A percentile compares a stretch with the other conserved stretches of the same genome.
Conservation (phyloP, 2,113 vertebrate species). For the Ailuropoda melanoleuca region DNA sequence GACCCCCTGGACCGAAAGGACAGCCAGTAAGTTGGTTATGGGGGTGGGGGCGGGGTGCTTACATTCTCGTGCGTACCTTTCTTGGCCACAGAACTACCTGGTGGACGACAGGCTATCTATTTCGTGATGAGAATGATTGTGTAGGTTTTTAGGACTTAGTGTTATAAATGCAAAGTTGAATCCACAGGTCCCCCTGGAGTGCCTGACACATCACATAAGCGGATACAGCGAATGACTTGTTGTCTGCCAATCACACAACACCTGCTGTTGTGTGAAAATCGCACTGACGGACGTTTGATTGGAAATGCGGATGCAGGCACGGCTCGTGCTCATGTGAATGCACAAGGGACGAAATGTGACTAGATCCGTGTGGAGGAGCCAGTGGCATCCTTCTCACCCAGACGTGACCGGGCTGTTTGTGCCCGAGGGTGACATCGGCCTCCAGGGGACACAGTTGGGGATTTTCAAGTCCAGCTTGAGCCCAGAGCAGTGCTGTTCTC, state of each 20-base stretch:
- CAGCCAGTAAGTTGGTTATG: conserved; percentile 85
- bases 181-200: background rate
- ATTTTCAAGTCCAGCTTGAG: background rate
- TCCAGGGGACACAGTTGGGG: background rate
- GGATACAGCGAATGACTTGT: rapidly evolving
- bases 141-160: background rate
- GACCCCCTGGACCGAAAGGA: conserved; percentile 89
- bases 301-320: rapidly evolving
- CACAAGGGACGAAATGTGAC: rapidly evolving
- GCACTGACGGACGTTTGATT: rapidly evolving
- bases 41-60: rapidly evolving
- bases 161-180: background rate
- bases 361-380: rapidly evolving
- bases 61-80: rapidly evolving
- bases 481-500: background rate
- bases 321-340: rapidly evolving
- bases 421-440: rapidly evolving
- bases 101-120: background rate
- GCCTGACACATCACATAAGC: no score
- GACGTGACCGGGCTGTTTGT: background rate
- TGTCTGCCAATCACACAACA: background rate
- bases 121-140: rapidly evolving
- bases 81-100: rapidly evolving
- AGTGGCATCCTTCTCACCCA: rapidly evolving
- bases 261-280: background rate